Percentiles rank a stretch among this genome's conserved stretches.
Evolutionary conservation across 2,888 invertebrate species (phyloP).

Genomic region (Callosobruchus maculatus): DNA sequence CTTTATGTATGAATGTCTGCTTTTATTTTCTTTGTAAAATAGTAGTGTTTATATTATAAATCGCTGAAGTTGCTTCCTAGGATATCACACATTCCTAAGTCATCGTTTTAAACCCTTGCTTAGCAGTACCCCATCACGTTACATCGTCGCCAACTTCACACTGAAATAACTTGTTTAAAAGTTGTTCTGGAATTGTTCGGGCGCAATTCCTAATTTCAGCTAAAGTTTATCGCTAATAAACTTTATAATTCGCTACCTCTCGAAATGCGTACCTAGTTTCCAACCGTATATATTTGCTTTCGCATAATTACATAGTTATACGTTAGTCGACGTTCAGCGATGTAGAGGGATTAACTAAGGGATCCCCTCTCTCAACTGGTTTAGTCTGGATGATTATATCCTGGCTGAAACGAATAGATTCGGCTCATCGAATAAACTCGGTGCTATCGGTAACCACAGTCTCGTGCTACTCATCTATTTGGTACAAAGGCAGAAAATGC

Average conservation of each 20-base stretch:
- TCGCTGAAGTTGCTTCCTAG: no score
- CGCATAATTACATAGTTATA: not conserved
- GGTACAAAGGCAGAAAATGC: no score
- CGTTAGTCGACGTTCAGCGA: not conserved
- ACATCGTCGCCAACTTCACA: not conserved
- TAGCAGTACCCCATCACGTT: not conserved
- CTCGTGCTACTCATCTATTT: no score
- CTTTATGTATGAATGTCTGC: no score
- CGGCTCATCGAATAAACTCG: not conserved
- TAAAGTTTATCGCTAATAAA: constrained; percentile 20
- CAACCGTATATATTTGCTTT: not conserved
- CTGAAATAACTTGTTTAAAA: constrained; percentile 17
- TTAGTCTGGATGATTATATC: no score
- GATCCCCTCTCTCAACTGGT: no score
- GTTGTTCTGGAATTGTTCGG: constrained; percentile 16
- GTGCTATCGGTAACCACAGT: no score
- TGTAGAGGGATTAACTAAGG: no score
- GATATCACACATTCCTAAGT: no score
- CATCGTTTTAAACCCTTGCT: no score
- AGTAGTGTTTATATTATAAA: no score
- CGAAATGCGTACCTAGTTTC: not conserved
- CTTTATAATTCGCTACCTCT: constrained; percentile 16
- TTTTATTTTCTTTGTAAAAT: no score
- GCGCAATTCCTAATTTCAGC: constrained; percentile 21
- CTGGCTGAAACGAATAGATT: not conserved